Conservation (phyloP, 1,140 invertebrate genomes). For the Pollicipes pollicipes region DNA sequence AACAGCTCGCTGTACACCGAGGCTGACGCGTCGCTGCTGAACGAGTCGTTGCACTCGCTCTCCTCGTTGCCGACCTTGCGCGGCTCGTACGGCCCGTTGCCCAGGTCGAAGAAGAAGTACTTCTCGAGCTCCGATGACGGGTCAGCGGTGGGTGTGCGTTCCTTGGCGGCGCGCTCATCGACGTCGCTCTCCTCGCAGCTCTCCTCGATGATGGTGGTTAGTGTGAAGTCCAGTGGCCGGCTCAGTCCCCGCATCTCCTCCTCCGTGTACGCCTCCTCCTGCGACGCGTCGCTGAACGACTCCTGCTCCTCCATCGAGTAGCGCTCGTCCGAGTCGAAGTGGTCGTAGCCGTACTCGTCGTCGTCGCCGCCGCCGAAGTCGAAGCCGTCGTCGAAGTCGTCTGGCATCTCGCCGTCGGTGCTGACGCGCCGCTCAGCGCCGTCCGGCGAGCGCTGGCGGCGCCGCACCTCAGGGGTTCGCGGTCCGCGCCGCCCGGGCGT, state of each 20-base stretch:
- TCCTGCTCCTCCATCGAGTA: constrained; percentile 10
- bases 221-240: constrained; percentile 58
- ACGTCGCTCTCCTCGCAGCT: constrained; percentile 66
- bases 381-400: constrained; percentile 7
- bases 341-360: neutral
- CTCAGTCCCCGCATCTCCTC: constrained; percentile 22
- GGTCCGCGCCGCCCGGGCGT: neutral
- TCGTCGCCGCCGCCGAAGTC: neutral
- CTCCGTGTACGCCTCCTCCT: neutral
- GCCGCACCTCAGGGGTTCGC: neutral
- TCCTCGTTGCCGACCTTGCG: constrained; percentile 24
- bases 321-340: constrained; percentile 1
- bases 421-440: too few species aligned
- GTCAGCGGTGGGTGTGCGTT: constrained; percentile 23
- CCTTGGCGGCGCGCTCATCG: constrained; percentile 41
- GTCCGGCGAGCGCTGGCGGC: neutral
- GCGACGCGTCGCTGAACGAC: constrained; percentile 10
- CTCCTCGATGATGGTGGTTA: constrained; percentile 85
- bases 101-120: constrained; percentile 72
- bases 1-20: constrained; percentile 63
- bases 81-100: constrained; percentile 35
- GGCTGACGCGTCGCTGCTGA: constrained; percentile 55
- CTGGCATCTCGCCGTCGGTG: neutral
- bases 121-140: constrained; percentile 73
- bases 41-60: constrained; percentile 37